Evolutionary conservation across 2,113 vertebrate species (phyloP).

Genomic region (Sinocyclocheilus anshuiensis): DNA sequence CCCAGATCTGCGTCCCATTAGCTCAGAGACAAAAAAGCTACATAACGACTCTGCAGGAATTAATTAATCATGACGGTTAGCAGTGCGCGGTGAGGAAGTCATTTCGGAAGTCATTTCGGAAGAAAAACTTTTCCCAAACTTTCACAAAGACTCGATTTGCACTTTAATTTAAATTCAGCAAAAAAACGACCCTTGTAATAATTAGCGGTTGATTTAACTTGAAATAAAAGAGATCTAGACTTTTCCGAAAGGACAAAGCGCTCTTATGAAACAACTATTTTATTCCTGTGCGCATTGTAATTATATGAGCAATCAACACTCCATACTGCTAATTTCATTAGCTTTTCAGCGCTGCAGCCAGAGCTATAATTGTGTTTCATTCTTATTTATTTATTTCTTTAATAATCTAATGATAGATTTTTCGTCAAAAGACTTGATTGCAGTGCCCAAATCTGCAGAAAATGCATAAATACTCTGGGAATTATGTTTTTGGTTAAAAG

Average conservation of each 20-base stretch:
- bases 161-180: slow-evolving; percentile 3
- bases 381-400: background rate
- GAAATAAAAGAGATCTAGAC: slow-evolving; percentile 6
- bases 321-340: slow-evolving; percentile 58
- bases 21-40: slow-evolving; percentile 63
- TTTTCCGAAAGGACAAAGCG: slow-evolving; percentile 29
- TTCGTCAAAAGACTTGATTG: slow-evolving; percentile 46
- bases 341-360: background rate
- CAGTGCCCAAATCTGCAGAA: slow-evolving; percentile 27
- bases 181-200: slow-evolving; percentile 17
- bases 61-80: slow-evolving; percentile 64
- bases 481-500: slow-evolving; percentile 11
- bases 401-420: slow-evolving; percentile 23
- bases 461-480: slow-evolving; percentile 7
- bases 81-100: background rate
- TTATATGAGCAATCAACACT: slow-evolving; percentile 44
- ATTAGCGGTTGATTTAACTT: slow-evolving; percentile 54
- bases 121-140: background rate
- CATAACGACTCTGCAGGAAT: slow-evolving; percentile 66
- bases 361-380: slow-evolving; percentile 24
- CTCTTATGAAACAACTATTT: slow-evolving; percentile 48
- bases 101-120: no score
- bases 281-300: slow-evolving; percentile 55
- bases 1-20: slow-evolving; percentile 62
- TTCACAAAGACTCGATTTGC: slow-evolving; percentile 31